Conservation (phyloP, 2,113 vertebrate genomes). For the Cyprinodon tularosa region DNA sequence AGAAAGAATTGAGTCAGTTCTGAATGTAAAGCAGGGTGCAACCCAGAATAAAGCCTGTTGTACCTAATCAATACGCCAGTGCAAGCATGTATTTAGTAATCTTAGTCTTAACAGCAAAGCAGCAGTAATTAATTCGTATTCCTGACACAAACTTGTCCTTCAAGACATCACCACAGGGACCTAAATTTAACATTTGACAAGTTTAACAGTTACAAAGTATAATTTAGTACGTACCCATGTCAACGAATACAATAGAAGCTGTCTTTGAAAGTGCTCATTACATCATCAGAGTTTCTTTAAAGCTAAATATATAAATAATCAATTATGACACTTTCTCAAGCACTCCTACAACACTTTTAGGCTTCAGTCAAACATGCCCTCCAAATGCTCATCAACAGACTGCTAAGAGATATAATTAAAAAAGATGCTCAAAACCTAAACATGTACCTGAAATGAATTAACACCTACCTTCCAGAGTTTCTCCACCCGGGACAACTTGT, state of each 20-base stretch:
- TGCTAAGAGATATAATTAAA: slow-evolving; percentile 36
- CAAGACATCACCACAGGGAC: slow-evolving; percentile 10
- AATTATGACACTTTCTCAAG: slow-evolving; percentile 26
- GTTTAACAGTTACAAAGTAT: slow-evolving; percentile 25
- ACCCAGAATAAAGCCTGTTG: not conserved
- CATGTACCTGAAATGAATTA: not conserved
- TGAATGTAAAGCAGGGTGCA: not conserved
- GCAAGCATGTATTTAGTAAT: not conserved
- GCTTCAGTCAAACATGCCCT: slow-evolving; percentile 33
- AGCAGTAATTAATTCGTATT: not conserved
- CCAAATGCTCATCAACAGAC: slow-evolving; percentile 21
- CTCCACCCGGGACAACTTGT: slow-evolving; percentile 85
- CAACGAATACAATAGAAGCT: slow-evolving; percentile 26
- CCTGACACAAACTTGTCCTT: not conserved
- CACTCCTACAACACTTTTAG: slow-evolving; percentile 21
- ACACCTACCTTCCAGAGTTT: slow-evolving; percentile 90
- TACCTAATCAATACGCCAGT: not conserved
- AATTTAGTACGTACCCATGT: slow-evolving; percentile 23
- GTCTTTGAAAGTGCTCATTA: slow-evolving; percentile 57
- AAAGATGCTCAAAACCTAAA: not conserved
- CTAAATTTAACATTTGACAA: slow-evolving; percentile 27
- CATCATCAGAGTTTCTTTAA: slow-evolving; percentile 45
- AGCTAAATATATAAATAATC: slow-evolving; percentile 46
- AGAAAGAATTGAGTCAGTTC: not conserved
- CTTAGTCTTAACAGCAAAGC: not conserved